Conservation (phyloP, 2,113 vertebrate species). For the Phylloscopus whistleri region DNA sequence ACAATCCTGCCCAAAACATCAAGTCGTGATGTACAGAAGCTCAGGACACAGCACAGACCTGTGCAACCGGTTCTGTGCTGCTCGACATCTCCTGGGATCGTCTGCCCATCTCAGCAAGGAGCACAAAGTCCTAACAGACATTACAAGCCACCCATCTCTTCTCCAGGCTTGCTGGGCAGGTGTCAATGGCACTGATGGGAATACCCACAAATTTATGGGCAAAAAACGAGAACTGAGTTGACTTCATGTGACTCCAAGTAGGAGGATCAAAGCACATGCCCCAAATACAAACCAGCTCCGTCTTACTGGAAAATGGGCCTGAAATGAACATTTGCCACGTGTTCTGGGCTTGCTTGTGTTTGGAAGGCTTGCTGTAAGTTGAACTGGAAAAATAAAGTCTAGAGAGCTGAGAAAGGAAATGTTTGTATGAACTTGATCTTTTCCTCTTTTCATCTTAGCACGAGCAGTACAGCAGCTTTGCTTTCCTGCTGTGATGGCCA, state of each 20-base stretch:
- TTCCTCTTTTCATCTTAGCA: not conserved
- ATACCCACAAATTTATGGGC: not conserved
- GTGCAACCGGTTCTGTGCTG: not conserved
- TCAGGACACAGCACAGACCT: not conserved
- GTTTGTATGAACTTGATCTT: slow-evolving; percentile 4
- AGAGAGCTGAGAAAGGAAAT: not conserved
- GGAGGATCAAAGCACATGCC: not conserved
- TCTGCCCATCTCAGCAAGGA: not conserved
- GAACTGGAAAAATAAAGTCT: slow-evolving; percentile 15
- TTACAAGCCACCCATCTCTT: not conserved
- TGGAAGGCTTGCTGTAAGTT: not conserved
- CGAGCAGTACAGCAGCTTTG: not conserved
- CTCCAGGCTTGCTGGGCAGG: not conserved
- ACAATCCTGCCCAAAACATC: not conserved
- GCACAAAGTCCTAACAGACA: not conserved
- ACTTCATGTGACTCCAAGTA: not conserved
- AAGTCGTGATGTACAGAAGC: not conserved
- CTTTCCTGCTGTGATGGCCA: not conserved
- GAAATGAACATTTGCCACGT: not conserved
- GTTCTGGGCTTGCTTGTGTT: not conserved
- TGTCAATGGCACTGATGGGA: not conserved
- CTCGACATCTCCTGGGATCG: accelerated
- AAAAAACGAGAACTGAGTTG: not conserved
- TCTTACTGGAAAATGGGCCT: not conserved
- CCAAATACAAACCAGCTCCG: not conserved